A percentile compares a stretch with the other conserved stretches of the same genome.
phyloP scores from a whole-genome alignment of 2,797 vertebrate genomes.

The Cossypha caffra region DNA sequence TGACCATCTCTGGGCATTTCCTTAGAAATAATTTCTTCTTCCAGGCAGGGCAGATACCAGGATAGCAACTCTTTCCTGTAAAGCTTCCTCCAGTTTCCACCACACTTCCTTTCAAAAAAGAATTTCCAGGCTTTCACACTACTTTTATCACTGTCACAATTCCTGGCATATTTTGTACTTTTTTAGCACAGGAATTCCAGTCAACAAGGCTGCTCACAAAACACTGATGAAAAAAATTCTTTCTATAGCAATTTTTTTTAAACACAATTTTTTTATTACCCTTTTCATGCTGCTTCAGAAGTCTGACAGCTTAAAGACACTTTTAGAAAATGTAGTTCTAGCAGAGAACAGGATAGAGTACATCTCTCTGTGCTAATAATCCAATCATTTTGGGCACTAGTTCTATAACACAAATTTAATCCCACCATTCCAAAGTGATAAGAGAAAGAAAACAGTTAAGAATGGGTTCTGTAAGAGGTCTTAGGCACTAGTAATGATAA shows the following conservation, averaged over 20 bases:
- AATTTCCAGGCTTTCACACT: slow-evolving; percentile 1
- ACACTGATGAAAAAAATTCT: not conserved
- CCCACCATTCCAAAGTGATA: not conserved
- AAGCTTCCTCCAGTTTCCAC: slow-evolving; percentile 31
- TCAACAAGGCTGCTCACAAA: not conserved
- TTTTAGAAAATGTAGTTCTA: not conserved
- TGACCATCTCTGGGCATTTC: not conserved
- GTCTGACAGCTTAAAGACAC: not conserved
- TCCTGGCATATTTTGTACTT: slow-evolving; percentile 42
- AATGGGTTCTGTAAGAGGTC: not conserved
- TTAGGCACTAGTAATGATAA: not conserved
- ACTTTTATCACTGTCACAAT: slow-evolving; percentile 2
- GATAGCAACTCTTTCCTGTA: slow-evolving; percentile 37
- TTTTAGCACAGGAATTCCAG: slow-evolving; percentile 36
- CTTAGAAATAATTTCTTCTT: not conserved
- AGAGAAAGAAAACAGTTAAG: not conserved
- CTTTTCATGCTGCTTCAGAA: not conserved
- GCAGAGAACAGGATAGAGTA: not conserved
- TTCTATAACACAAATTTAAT: not conserved
- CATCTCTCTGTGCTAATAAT: not conserved
- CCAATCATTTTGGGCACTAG: not conserved
- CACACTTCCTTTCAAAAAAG: slow-evolving; percentile 32
- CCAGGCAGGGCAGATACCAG: slow-evolving; percentile 1
- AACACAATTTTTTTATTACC: not conserved
- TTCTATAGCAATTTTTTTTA: not conserved